Percentiles rank a stretch among this genome's conserved stretches.
Conservation (phyloP, 2,797 vertebrate genomes). For the Nyctalus aviator region DNA sequence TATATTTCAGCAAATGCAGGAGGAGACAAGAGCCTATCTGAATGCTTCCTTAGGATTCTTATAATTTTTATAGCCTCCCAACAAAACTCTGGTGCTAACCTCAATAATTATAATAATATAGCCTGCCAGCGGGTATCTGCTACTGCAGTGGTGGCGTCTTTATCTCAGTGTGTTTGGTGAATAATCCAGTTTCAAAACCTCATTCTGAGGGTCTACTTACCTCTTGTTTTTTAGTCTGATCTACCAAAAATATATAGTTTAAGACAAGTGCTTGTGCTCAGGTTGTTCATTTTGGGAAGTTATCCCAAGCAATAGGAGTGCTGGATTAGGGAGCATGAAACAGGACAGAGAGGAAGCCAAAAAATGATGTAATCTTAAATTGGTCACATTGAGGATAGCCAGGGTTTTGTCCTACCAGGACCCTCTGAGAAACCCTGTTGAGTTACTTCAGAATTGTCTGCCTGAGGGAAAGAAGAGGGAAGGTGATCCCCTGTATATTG, state of each 20-base stretch:
- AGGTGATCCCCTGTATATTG: neutral
- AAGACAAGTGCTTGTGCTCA: neutral
- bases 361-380: neutral
- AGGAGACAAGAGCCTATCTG: neutral
- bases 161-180: neutral
- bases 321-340: neutral
- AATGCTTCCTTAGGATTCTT: neutral
- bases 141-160: neutral
- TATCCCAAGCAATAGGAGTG: neutral
- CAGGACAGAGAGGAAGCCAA: neutral
- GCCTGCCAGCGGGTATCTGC: neutral
- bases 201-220: neutral
- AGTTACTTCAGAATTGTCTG: neutral
- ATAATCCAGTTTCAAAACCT: neutral
- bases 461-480: neutral
- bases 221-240: neutral
- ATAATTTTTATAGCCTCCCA: neutral
- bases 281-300: neutral
- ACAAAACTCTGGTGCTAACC: neutral
- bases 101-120: neutral
- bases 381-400: neutral
- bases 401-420: neutral
- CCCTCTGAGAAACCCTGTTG: neutral
- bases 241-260: neutral
- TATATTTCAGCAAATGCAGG: slow-evolving; percentile 4